These are phyloP conservation scores for Akabosia matsudoensis DNA, from an alignment of 1,140 invertebrate species.

Conservation along the genomic window DNA sequence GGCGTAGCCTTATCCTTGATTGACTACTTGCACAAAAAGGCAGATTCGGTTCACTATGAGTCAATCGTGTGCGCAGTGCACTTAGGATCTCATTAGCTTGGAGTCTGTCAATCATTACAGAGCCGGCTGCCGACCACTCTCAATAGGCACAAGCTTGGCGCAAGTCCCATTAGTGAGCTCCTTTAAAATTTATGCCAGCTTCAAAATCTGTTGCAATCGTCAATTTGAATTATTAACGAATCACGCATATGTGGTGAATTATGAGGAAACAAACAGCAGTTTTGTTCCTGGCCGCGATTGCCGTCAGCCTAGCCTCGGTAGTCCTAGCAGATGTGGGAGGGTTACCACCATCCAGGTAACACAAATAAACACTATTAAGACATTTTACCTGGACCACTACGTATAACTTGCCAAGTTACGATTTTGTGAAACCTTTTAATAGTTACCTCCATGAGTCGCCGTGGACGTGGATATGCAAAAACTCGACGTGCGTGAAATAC, in stretches of 20 bases:
- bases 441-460: constrained; percentile 17
- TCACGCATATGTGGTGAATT: not conserved
- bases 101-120: not conserved
- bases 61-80: no score
- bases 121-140: not conserved
- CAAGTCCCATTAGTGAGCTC: no score
- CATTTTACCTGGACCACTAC: not conserved
- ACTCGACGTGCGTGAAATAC: constrained; percentile 32
- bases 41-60: no score
- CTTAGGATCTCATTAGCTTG: not conserved
- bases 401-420: not conserved
- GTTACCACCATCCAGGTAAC: not conserved
- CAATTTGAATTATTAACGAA: no score
- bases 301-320: not conserved
- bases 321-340: not conserved
- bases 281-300: constrained; percentile 9
- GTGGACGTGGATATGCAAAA: constrained; percentile 36
- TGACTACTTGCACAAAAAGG: no score
- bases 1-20: no score
- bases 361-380: not conserved
- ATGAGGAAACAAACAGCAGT: not conserved
- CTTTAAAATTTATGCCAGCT: no score
- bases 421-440: not conserved
- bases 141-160: not conserved
- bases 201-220: no score